A percentile compares a stretch with the other conserved stretches of the same genome.
Conservation (phyloP, 2,888 invertebrate species). For the Sisyra terminalis region DNA sequence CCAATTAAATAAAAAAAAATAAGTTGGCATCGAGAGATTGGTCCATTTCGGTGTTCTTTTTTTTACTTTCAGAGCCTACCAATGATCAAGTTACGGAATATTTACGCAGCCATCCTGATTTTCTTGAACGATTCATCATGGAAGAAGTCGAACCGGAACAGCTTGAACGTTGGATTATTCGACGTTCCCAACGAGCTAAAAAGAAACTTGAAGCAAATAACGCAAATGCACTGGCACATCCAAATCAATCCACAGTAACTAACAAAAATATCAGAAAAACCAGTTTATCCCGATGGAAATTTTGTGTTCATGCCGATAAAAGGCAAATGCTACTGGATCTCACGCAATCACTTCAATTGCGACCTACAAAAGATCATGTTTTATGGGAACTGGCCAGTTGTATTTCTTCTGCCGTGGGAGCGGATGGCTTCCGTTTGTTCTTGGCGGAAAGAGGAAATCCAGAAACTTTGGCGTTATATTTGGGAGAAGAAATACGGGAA, state of each 20-base stretch:
- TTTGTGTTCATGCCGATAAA: conserved; percentile 46
- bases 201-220: conserved; percentile 21
- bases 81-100: conserved; percentile 31
- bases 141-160: conserved; percentile 43
- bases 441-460: conserved; percentile 30
- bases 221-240: conserved; percentile 9
- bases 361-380: conserved; percentile 43
- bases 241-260: conserved; percentile 2
- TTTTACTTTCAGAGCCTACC: conserved; percentile 11
- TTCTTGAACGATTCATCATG: conserved; percentile 45
- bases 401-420: conserved; percentile 45
- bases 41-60: not conserved
- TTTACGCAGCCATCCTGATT: conserved; percentile 42
- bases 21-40: no score
- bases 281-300: conserved; percentile 36
- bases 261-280: conserved; percentile 27
- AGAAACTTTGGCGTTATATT: conserved; percentile 23
- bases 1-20: not conserved
- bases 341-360: conserved; percentile 39
- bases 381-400: conserved; percentile 48
- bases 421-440: conserved; percentile 45
- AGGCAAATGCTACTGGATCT: conserved; percentile 44
- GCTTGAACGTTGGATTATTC: conserved; percentile 47
- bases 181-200: conserved; percentile 32
- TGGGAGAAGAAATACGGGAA: conserved; percentile 21